Percentiles rank a stretch among this genome's conserved stretches.
phyloP scores from a whole-genome alignment of 92 coral and sea anemone genomes.

The Parazoanthus atlanticus region DNA sequence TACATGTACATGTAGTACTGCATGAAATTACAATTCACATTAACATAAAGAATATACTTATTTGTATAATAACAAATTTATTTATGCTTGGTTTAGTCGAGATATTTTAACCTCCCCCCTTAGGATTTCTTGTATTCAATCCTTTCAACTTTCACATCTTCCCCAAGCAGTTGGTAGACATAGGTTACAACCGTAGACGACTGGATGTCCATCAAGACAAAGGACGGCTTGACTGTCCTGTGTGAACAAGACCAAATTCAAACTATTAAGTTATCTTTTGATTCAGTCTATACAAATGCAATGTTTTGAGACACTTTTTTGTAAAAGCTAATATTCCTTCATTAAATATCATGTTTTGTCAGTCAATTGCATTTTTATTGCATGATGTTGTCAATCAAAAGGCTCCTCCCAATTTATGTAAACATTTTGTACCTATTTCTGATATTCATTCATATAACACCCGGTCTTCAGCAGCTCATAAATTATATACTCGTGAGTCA shows the following conservation, averaged over 20 bases:
- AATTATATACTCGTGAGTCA: too few relatives aligned
- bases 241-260: background rate
- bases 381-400: too few relatives aligned
- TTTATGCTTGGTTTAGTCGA: background rate
- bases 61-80: background rate
- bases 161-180: constrained; percentile 91
- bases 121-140: constrained; percentile 95
- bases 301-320: background rate
- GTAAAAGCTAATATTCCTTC: too few relatives aligned
- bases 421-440: too few relatives aligned
- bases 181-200: constrained; percentile 94
- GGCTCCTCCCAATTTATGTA: too few relatives aligned
- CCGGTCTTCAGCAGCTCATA: too few relatives aligned
- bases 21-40: too few relatives aligned
- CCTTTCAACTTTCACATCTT: constrained; percentile 98
- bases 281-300: background rate
- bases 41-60: background rate
- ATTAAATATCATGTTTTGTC: too few relatives aligned
- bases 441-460: too few relatives aligned
- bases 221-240: constrained; percentile 86
- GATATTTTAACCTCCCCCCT: background rate
- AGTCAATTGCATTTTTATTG: too few relatives aligned
- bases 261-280: background rate
- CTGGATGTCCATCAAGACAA: constrained; percentile 99
- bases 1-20: too few relatives aligned